Conservation (phyloP, 2,113 vertebrate species). For the Nibea albiflora region DNA sequence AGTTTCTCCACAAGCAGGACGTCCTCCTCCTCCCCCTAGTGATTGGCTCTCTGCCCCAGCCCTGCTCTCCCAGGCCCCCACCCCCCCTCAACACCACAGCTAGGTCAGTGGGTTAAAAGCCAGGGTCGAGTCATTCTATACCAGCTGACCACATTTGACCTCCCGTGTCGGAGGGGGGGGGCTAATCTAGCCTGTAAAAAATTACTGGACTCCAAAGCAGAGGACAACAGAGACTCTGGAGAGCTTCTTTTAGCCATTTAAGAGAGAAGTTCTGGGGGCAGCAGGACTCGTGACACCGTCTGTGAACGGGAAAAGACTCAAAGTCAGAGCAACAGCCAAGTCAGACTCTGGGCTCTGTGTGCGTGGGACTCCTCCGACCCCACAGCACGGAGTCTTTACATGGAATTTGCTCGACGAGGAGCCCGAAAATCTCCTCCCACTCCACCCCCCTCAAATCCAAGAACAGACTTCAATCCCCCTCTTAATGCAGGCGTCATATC, state of each 20-base stretch:
- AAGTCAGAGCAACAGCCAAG: constrained; percentile 29
- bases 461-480: constrained; percentile 53
- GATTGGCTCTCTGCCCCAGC: constrained; percentile 66
- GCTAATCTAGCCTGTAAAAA: constrained; percentile 58
- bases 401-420: constrained; percentile 44
- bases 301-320: constrained; percentile 32
- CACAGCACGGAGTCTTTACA: constrained; percentile 20
- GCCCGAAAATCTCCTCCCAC: constrained; percentile 24
- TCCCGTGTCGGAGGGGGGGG: constrained; percentile 20
- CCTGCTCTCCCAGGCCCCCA: constrained; percentile 66
- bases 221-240: constrained; percentile 47
- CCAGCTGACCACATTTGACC: constrained; percentile 69
- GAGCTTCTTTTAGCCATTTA: constrained; percentile 53
- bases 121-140: constrained; percentile 59
- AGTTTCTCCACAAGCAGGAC: constrained; percentile 93
- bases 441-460: constrained; percentile 8
- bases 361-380: constrained; percentile 8
- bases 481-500: constrained; percentile 67
- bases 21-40: constrained; percentile 87
- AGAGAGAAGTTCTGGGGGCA: constrained; percentile 9
- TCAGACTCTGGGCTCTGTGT: constrained; percentile 50
- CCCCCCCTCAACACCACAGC: constrained; percentile 42
- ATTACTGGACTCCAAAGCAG: constrained; percentile 56
- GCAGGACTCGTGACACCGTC: constrained; percentile 2
- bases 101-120: constrained; percentile 54